phyloP scores from a whole-genome alignment of 2,797 vertebrate genomes.

The Gallinago nigripennis region DNA sequence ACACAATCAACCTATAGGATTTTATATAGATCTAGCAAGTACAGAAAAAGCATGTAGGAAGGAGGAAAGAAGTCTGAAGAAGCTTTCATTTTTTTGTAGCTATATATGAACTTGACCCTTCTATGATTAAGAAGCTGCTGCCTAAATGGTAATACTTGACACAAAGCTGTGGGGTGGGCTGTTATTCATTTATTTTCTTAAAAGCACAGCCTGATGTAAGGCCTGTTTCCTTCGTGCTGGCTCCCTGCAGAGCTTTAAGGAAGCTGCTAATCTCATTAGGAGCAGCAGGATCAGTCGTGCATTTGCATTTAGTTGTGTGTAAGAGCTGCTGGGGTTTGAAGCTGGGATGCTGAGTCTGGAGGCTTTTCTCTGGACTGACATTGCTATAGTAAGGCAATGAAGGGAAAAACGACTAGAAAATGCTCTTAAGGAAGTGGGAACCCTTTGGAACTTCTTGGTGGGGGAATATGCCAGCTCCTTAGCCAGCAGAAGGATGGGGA shows the following conservation, averaged over 20 bases:
- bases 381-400: fast-evolving
- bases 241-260: slow-evolving; percentile 40
- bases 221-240: not conserved
- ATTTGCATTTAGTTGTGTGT: not conserved
- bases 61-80: not conserved
- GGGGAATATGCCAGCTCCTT: not conserved
- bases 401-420: not conserved
- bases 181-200: not conserved
- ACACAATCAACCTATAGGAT: fast-evolving
- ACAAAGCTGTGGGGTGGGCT: not conserved
- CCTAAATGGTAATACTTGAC: not conserved
- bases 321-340: not conserved
- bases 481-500: not conserved
- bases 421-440: not conserved
- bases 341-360: not conserved
- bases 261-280: slow-evolving; percentile 53
- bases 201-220: not conserved
- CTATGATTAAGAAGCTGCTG: not conserved
- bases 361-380: not conserved
- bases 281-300: not conserved
- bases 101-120: not conserved
- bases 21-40: not conserved
- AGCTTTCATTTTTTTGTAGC: not conserved
- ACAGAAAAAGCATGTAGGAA: fast-evolving
- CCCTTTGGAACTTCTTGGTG: not conserved